Percentiles rank a stretch among this genome's conserved stretches.
Evolutionary conservation across 2,797 vertebrate genomes (phyloP).

Genomic region (Cygnus olor): DNA sequence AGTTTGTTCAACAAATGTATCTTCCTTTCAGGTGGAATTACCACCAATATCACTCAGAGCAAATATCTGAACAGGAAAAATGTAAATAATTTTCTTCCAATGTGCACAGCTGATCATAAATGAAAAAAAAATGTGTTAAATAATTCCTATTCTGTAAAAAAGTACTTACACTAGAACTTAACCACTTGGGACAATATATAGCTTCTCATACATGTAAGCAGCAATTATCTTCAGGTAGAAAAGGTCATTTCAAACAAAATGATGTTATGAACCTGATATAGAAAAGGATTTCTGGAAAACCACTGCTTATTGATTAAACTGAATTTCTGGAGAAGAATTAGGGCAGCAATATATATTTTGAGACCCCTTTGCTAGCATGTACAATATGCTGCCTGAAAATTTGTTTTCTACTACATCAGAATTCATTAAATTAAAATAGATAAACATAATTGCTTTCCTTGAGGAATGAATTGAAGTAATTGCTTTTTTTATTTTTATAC

Average conservation of each 20-base stretch:
- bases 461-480: background rate
- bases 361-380: background rate
- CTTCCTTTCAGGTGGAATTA: constrained; percentile 5
- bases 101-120: background rate
- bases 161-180: background rate
- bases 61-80: background rate
- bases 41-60: background rate
- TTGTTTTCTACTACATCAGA: background rate
- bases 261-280: background rate
- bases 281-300: background rate
- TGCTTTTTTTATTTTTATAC: background rate
- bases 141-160: background rate
- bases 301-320: background rate
- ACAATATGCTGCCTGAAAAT: background rate
- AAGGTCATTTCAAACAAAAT: background rate
- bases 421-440: background rate
- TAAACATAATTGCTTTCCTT: background rate
- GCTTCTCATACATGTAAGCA: background rate
- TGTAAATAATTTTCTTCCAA: background rate
- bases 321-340: background rate
- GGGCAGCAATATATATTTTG: background rate
- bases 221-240: background rate
- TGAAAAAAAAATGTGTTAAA: background rate
- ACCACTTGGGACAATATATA: background rate
- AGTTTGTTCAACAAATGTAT: constrained; percentile 32